Base-by-base conservation (phyloP, 2,113 vertebrate species). In the Clupea harengus region DNA sequence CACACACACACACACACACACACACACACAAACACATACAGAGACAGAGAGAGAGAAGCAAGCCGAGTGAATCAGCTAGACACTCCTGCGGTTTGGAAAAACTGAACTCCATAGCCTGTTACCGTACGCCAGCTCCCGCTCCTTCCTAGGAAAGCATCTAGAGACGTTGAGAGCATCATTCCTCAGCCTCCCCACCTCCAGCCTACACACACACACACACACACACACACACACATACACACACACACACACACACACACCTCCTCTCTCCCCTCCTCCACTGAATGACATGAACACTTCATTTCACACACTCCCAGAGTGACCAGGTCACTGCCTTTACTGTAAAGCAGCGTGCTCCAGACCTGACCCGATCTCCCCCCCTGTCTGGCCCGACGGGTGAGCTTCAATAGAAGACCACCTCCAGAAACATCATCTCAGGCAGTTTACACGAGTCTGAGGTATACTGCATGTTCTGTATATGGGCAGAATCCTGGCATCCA, bases 1-100 rank as follows among this genome's bases (percentile, higher is more conserved):
- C 64, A 72, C 25, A 28, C 64, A 72, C n/a, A 72, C n/a, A 72
- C 64, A 28, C 64, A 72, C 64, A 72, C 64, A 72, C 64, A 72
- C 64, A 72, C 64, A 11, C 9, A 64, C 22, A n/a, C 22, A 64
- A 10, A 64, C 20, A 64, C 54, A 15, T 7, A 57, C 87, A 84
- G 81, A 8, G 20, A 84, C 82, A 22, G 25, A 45, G 5, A 78
- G 54, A 82, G 39, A 39, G 39, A 39, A 39, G 39, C 25, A 47
- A 49, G 39, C 80, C 28, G 3, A 78, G 32, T 39, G 32, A 78
- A 78, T 78, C 28, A 78, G 32, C 64, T 32, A 78, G 72, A 78
- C 72, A 39, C 28, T 39, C 10, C 3, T 15, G 11, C 11, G 28
- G 11, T 75, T 75, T 75, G 6, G 67, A 72, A 32, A 32, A 32